phyloP scores from a whole-genome alignment of 1,140 invertebrate species.

The roundworm (Caenorhabditis elegans) region DNA sequence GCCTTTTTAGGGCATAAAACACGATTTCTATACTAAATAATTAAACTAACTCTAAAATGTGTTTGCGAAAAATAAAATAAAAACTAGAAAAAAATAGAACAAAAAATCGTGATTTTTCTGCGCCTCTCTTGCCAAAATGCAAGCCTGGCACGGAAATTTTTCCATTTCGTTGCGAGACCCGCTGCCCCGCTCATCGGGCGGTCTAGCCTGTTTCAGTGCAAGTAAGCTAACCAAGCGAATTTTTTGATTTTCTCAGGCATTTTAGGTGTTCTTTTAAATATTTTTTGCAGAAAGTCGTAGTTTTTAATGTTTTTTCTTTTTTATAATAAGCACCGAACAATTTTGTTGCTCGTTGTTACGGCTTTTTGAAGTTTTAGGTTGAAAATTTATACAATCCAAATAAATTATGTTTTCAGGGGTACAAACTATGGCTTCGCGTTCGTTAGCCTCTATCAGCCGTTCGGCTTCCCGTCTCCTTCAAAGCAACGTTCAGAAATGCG shows the following conservation, averaged over 20 bases:
- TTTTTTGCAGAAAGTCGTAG: not conserved
- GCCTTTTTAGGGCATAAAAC: no score
- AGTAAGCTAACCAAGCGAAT: not conserved
- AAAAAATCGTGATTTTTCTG: constrained; percentile 7
- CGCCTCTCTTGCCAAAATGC: not conserved
- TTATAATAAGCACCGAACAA: no score
- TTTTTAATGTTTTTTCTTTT: not conserved
- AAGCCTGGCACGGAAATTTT: not conserved
- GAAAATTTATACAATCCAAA: not conserved
- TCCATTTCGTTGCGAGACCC: not conserved
- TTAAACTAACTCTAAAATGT: no score
- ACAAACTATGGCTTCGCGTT: constrained; percentile 52
- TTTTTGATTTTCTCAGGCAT: not conserved
- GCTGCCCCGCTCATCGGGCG: constrained; percentile 19
- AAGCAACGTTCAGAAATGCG: constrained; percentile 49
- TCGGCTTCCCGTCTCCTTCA: constrained; percentile 50
- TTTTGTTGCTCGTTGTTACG: no score
- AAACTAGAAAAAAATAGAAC: not conserved
- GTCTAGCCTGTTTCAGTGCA: constrained; percentile 1
- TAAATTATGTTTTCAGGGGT: constrained; percentile 16
- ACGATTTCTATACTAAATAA: no score
- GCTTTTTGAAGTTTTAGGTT: constrained; percentile 1
- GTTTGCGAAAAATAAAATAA: not conserved
- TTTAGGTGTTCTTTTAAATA: not conserved
- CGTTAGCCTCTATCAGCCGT: constrained; percentile 50